These are phyloP conservation scores for Mesorhabditis sp. DNA, from an alignment of 2,888 invertebrate genomes.

Conservation along the genomic window DNA sequence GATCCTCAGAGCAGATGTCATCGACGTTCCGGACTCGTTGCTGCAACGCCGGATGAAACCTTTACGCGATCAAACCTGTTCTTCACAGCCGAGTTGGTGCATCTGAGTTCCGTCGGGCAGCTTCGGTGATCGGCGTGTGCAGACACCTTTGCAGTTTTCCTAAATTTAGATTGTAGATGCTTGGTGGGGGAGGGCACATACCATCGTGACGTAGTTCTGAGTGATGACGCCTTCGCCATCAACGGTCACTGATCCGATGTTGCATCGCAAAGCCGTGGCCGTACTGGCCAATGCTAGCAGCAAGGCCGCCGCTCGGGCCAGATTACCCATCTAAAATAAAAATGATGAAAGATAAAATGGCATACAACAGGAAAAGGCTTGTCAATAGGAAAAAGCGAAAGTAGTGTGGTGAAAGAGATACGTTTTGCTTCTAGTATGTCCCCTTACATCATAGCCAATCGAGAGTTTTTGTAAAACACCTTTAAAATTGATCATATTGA, in stretches of 20 bases:
- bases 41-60: conserved; percentile 3
- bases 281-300: not conserved
- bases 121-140: not conserved
- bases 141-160: not conserved
- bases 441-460: too few species aligned
- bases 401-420: too few species aligned
- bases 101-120: not conserved
- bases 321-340: conserved; percentile 5
- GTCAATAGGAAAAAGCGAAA: too few species aligned
- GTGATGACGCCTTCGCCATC: not conserved
- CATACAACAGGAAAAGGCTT: too few species aligned
- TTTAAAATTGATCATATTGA: too few species aligned
- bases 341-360: not conserved
- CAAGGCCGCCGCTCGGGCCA: not conserved
- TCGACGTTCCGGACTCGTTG: not conserved
- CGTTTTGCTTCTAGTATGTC: too few species aligned
- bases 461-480: too few species aligned
- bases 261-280: not conserved
- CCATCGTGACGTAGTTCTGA: not conserved
- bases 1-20: not conserved
- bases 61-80: not conserved
- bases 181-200: not conserved
- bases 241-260: conserved; percentile 4
- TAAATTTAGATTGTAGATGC: not conserved
- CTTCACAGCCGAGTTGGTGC: not conserved